phyloP scores from a whole-genome alignment of 2,113 vertebrate genomes.

The Oreochromis aureus region DNA sequence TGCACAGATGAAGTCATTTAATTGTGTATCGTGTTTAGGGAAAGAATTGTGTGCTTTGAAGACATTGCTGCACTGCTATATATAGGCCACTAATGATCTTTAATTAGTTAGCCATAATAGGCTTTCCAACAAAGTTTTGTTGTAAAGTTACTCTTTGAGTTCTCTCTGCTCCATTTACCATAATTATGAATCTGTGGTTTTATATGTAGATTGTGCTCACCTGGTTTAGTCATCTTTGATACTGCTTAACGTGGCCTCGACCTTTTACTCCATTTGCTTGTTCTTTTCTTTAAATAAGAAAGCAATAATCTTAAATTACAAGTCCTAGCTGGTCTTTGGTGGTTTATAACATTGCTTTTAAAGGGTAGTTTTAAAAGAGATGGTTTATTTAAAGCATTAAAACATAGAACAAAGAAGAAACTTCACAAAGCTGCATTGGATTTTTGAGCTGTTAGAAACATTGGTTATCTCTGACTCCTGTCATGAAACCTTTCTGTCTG shows the following conservation, averaged over 20 bases:
- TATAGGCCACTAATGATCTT: neutral
- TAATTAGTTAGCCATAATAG: neutral
- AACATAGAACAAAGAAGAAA: neutral
- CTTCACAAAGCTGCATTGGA: neutral
- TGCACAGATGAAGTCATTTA: neutral
- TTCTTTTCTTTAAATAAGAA: neutral
- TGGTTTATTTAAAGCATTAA: neutral
- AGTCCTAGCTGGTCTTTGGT: neutral
- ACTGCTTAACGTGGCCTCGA: neutral
- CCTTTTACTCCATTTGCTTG: neutral
- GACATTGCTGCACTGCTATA: neutral
- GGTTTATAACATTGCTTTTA: neutral
- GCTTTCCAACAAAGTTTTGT: neutral
- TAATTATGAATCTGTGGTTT: neutral
- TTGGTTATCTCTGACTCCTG: neutral
- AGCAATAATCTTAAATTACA: neutral
- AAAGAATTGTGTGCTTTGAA: neutral
- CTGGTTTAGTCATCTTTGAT: neutral
- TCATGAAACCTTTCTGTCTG: neutral
- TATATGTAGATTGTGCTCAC: neutral
- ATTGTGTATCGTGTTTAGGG: neutral
- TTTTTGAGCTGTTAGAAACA: neutral
- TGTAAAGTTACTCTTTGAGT: neutral
- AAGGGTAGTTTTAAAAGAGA: rapidly evolving
- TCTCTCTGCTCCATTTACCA: neutral